Conservation (phyloP, 1,140 invertebrate species). For the Cherax quadricarinatus region DNA sequence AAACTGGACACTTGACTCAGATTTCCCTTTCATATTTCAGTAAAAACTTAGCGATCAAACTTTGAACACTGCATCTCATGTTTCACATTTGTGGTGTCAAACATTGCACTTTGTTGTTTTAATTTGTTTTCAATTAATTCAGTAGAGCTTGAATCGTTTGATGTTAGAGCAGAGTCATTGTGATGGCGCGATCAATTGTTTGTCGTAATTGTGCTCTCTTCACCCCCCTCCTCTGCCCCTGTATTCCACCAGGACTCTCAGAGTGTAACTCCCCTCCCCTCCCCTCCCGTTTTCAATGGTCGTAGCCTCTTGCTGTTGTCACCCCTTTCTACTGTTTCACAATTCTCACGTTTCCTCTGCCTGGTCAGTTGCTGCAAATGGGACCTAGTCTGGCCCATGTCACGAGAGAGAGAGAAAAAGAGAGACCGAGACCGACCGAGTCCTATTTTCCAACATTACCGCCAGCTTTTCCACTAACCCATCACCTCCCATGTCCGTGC, state of each 20-base stretch:
- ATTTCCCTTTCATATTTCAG: neutral
- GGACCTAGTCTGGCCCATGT: neutral
- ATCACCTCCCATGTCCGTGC: neutral
- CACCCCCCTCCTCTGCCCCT: too few relatives aligned
- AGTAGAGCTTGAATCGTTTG: neutral
- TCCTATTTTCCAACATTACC: neutral
- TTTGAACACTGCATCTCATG: neutral
- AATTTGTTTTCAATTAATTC: slow-evolving; percentile 5
- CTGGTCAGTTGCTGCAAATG: slow-evolving; percentile 7
- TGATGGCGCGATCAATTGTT: slow-evolving; percentile 17
- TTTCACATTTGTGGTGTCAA: neutral
- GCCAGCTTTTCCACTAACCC: neutral
- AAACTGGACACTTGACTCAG: neutral
- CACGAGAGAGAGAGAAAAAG: neutral
- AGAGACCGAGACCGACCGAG: neutral
- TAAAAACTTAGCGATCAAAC: neutral
- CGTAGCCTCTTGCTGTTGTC: neutral
- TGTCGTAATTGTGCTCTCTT: neutral
- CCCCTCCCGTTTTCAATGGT: neutral
- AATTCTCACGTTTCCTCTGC: neutral
- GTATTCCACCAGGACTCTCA: too few relatives aligned
- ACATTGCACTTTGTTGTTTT: neutral
- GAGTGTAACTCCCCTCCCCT: neutral
- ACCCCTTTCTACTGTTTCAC: neutral
- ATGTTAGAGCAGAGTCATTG: neutral